Evolutionary conservation across 2,888 invertebrate genomes (phyloP), one percentile per base, ranked within the genome.

Genomic region (Nebria brevicollis): DNA sequence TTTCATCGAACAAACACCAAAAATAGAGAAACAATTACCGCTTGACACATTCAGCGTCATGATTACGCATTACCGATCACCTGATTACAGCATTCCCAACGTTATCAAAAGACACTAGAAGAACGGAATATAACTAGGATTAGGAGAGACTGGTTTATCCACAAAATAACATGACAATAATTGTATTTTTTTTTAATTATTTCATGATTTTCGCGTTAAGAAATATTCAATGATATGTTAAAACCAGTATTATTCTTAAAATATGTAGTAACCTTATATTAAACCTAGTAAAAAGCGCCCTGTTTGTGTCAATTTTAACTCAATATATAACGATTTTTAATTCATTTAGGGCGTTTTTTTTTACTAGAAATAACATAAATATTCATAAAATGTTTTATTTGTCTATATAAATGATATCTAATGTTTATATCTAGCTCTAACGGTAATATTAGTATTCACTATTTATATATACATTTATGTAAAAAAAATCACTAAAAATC

Each of bases 191-290:
- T 20, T 73, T 34, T 34, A 34, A 41, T 73, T 73, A 41, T 73
- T 73, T 15, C 73, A 73, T 73, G 73, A 41, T 73, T 73, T 73
- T 73, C 41, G 41, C 43, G 41, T 41, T 73, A 73, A 73, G 73
- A 73, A 73, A 73, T 41, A 73, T 73, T 26, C 54, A 25, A 73
- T 73, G 73, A 73, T 73, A 73, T 73, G 73, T 73, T 73, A 73
- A 73, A 68, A 73, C 42, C 26, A 41, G 26, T 73, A 73, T 73
- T 41, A 41, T 73, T 72, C n/a, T 54, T 54, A 73, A 73, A 73
- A 73, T 73, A 73, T 73, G 41, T 41, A 42, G 7, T 10, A 41
- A 15, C 2, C 26, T 26, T 34, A 43, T 15, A 73, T 41, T 25
- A n/a, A 34, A 72, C 26, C 26, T 13, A n/a, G 34, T 72, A 20